These are phyloP conservation scores for Odontomachus brunneus DNA, from an alignment of 1,140 invertebrate genomes.

Conservation along the genomic window DNA sequence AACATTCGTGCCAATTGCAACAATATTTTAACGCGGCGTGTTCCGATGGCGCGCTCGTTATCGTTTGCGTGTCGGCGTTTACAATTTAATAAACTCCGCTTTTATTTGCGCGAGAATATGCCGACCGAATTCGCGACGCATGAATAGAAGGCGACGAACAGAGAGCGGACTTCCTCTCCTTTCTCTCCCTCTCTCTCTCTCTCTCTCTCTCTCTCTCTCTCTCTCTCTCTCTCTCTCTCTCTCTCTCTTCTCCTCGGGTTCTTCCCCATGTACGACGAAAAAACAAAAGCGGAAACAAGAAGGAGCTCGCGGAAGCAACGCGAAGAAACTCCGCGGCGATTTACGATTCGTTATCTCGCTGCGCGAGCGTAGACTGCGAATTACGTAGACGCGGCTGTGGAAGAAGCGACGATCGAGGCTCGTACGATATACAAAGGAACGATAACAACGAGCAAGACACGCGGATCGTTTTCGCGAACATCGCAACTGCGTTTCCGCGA, in stretches of 20 bases:
- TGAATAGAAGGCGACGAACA: neutral
- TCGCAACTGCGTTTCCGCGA: neutral
- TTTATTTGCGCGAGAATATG: conserved; percentile 55
- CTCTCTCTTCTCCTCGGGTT: no score
- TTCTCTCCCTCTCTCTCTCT: no score
- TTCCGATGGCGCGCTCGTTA: conserved; percentile 53
- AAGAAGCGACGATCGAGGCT: conserved; percentile 13
- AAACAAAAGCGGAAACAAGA: no score
- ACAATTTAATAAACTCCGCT: conserved; percentile 57
- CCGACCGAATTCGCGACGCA: conserved; percentile 26
- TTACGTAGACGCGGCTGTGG: neutral
- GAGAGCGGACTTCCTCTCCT: no score
- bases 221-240: no score
- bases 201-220: no score
- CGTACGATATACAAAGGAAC: neutral
- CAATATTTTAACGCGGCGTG: conserved; percentile 52
- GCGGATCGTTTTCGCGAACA: neutral
- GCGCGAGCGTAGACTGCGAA: neutral
- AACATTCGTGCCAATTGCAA: conserved; percentile 61
- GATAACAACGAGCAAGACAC: neutral
- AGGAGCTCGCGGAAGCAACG: neutral
- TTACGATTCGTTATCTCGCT: conserved; percentile 25
- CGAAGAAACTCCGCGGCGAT: neutral
- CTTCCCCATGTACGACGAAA: no score
- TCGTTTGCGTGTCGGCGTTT: conserved; percentile 49